Conservation (phyloP, 2,888 invertebrate genomes). For the Cataglyphis livida region DNA sequence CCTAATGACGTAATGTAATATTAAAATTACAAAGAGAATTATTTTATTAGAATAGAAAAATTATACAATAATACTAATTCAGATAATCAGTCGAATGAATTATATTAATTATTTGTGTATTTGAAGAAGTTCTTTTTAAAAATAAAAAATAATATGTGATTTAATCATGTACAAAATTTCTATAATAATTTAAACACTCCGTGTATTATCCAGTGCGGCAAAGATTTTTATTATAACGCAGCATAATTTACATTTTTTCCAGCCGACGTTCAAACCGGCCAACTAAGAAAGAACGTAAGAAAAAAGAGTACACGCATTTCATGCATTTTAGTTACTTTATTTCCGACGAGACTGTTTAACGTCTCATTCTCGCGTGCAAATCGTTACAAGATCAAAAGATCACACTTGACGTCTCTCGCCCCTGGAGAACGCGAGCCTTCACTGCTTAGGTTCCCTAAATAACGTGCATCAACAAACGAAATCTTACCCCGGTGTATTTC, state of each 20-base stretch:
- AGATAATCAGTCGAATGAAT: background rate
- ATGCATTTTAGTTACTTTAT: conserved; percentile 33
- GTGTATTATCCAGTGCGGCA: background rate
- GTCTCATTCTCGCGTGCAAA: conserved; percentile 35
- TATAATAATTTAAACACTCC: background rate
- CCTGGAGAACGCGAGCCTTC: conserved; percentile 14
- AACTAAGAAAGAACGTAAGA: background rate
- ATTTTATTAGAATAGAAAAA: background rate
- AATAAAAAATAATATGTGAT: background rate
- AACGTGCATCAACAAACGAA: conserved; percentile 41
- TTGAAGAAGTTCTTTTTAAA: background rate
- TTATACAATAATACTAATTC: background rate
- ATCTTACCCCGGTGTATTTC: conserved; percentile 41
- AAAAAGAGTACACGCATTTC: conserved; percentile 28
- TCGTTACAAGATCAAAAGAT: conserved; percentile 51
- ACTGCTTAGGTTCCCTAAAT: conserved; percentile 52
- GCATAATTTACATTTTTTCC: conserved; percentile 20
- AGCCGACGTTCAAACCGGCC: background rate
- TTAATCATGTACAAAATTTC: background rate
- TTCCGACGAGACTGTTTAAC: conserved; percentile 32
- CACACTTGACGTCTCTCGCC: conserved; percentile 24
- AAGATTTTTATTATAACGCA: conserved; percentile 35
- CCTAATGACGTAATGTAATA: background rate
- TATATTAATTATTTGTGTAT: conserved; percentile 3
- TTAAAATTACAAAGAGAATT: background rate